Conservation (phyloP, 2,888 invertebrate genomes). For the Caenorhabditis drosophilae region DNA sequence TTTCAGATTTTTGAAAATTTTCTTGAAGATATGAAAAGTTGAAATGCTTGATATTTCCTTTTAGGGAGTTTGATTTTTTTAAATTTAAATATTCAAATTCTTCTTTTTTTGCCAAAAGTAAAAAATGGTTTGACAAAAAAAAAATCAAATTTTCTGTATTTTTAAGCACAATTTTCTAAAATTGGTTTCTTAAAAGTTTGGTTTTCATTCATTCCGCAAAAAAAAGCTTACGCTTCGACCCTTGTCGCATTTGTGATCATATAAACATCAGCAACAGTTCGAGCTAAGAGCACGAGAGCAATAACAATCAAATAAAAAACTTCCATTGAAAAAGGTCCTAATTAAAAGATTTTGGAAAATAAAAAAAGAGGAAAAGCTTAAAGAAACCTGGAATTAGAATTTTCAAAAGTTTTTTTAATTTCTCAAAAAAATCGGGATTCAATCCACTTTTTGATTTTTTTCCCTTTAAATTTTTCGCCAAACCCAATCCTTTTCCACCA, state of each 20-base stretch:
- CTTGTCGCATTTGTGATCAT: conserved; percentile 92
- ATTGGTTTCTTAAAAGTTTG: too few species aligned
- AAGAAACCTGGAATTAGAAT: conserved; percentile 23
- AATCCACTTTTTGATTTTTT: conserved; percentile 17
- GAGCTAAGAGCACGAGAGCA: conserved; percentile 81
- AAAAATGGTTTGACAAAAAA: too few species aligned
- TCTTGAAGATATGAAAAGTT: too few species aligned
- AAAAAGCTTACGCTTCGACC: conserved; percentile 83
- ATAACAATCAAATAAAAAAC: conserved; percentile 70
- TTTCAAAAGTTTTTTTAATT: conserved; percentile 18
- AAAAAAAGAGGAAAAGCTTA: too few species aligned
- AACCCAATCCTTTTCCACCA: conserved; percentile 14
- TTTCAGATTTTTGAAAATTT: too few species aligned
- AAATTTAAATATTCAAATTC: too few species aligned
- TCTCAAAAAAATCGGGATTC: conserved; percentile 27
- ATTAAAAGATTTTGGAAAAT: not conserved
- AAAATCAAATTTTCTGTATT: too few species aligned
- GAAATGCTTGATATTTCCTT: too few species aligned
- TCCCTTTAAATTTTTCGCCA: conserved; percentile 8
- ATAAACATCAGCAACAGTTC: conserved; percentile 95
- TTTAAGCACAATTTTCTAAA: too few species aligned
- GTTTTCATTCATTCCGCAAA: too few species aligned
- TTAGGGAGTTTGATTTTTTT: too few species aligned
- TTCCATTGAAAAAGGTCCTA: conserved; percentile 50
- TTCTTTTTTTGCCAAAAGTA: too few species aligned